Percentiles rank a stretch among this genome's conserved stretches.
phyloP scores from a whole-genome alignment of 2,113 vertebrate genomes.

The Orthonyx spaldingii region DNA sequence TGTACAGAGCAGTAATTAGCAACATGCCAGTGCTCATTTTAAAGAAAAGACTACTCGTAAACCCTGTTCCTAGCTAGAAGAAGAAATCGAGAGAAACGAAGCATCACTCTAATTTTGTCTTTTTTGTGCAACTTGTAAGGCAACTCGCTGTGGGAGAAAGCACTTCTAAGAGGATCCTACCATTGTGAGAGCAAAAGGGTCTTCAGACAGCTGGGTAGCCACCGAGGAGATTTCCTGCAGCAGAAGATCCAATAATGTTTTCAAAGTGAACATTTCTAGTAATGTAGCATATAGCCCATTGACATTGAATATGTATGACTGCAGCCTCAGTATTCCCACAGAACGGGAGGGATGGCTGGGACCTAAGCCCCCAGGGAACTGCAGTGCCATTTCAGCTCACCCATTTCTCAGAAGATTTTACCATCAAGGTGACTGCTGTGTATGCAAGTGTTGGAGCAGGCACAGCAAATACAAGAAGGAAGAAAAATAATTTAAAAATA shows the following conservation, averaged over 20 bases:
- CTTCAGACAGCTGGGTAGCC: rapidly evolving
- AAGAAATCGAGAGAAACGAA: background rate
- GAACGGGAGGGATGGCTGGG: background rate
- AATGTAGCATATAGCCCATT: background rate
- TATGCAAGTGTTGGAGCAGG: background rate
- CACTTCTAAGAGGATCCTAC: background rate
- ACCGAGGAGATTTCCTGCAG: background rate
- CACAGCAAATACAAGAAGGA: background rate
- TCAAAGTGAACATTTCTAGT: background rate
- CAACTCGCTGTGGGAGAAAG: background rate
- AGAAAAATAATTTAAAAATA: background rate
- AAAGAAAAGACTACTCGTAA: background rate
- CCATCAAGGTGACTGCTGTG: background rate
- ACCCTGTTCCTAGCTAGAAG: background rate
- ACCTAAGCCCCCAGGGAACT: background rate
- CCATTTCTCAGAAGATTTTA: background rate
- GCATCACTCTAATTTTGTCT: background rate
- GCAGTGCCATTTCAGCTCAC: background rate
- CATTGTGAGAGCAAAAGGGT: background rate
- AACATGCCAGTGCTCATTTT: background rate
- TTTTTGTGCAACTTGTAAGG: background rate
- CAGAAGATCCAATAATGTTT: background rate
- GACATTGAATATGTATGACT: background rate
- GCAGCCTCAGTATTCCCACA: background rate
- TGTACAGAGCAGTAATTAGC: background rate